phyloP scores from a whole-genome alignment of 2,113 vertebrate species.

The Gnathonemus echidnorhynchus region DNA sequence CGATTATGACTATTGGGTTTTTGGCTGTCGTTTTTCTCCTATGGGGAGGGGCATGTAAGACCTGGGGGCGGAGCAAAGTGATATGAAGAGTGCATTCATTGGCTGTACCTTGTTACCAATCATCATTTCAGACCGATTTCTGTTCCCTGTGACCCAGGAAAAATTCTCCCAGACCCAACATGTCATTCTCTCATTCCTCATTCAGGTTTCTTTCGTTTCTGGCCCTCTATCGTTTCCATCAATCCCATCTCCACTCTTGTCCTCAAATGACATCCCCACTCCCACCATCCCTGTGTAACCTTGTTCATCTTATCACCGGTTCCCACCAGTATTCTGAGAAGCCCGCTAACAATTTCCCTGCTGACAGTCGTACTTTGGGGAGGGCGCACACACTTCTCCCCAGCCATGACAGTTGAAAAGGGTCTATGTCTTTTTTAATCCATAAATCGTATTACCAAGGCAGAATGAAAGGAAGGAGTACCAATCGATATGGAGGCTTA shows the following conservation, averaged over 20 bases:
- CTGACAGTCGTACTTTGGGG: not conserved
- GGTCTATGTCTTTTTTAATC: not conserved
- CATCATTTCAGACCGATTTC: not conserved
- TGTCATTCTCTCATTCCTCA: not conserved
- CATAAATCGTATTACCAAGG: not conserved
- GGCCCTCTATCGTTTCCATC: not conserved
- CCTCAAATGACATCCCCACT: not conserved
- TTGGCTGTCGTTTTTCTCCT: not conserved
- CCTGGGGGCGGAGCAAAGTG: not conserved
- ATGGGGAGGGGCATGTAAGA: not conserved
- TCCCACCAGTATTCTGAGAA: not conserved
- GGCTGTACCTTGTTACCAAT: not conserved
- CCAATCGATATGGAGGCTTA: not conserved
- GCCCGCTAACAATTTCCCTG: not conserved
- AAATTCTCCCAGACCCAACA: not conserved
- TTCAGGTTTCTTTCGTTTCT: not conserved
- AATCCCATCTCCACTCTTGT: not conserved
- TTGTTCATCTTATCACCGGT: not conserved
- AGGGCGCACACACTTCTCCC: not conserved
- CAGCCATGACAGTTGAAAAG: not conserved
- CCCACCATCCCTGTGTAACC: not conserved
- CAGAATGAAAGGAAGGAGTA: not conserved
- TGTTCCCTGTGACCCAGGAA: not conserved
- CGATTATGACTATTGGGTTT: not conserved
- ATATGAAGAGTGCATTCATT: not conserved